phyloP scores from a whole-genome alignment of 2,888 invertebrate genomes.

The Nasonovia ribisnigri region DNA sequence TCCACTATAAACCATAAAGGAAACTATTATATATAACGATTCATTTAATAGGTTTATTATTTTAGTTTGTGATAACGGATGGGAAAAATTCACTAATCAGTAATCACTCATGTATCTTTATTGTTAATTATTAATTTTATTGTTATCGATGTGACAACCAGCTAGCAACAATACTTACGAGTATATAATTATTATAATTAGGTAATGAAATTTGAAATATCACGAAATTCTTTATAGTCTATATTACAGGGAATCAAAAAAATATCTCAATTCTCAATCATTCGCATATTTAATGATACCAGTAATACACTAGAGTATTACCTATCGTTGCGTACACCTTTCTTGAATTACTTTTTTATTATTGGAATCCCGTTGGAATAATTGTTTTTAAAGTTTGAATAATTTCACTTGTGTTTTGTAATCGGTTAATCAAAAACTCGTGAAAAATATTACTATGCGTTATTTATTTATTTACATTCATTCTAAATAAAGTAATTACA shows the following conservation, averaged over 20 bases:
- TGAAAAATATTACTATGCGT: background rate
- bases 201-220: background rate
- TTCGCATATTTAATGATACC: background rate
- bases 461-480: background rate
- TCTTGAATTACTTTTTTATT: background rate
- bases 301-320: too few species aligned
- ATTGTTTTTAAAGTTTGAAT: background rate
- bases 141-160: background rate
- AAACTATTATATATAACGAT: background rate
- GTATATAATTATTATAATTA: too few species aligned
- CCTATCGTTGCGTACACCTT: background rate
- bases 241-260: background rate
- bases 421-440: background rate
- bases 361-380: background rate
- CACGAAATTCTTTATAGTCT: background rate
- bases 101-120: background rate
- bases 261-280: background rate
- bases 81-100: background rate
- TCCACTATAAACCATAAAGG: background rate
- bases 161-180: too few species aligned
- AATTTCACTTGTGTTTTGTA: background rate
- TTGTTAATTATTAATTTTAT: background rate
- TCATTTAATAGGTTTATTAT: background rate
- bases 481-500: background rate
- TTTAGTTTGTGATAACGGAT: background rate